Evolutionary conservation across 2,797 vertebrate species (phyloP).

Genomic region (Tragelaphus eurycerus): DNA sequence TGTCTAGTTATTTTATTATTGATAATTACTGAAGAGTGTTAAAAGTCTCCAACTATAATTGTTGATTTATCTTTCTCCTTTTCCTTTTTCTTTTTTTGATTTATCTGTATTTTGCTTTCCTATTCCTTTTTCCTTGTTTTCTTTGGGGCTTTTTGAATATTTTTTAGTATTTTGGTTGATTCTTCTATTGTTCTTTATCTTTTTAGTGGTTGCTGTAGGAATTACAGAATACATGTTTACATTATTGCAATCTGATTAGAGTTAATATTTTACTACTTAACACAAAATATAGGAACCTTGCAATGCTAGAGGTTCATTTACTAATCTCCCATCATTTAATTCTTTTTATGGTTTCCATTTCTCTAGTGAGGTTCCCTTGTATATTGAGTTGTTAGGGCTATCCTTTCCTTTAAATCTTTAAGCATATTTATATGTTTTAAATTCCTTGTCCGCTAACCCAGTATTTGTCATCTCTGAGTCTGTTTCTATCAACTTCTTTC

Average conservation of each 20-base stretch:
- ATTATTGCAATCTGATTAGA: not conserved
- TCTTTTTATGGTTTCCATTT: not conserved
- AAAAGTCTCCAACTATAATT: not conserved
- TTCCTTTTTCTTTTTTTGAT: not conserved
- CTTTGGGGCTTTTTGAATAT: not conserved
- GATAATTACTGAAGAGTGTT: not conserved
- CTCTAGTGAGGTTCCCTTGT: not conserved
- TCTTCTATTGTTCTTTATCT: not conserved
- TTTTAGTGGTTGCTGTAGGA: not conserved
- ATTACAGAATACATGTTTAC: not conserved
- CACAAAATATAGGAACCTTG: not conserved
- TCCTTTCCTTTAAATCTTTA: conserved; percentile 6
- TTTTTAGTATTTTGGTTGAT: not conserved
- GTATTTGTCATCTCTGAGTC: not conserved
- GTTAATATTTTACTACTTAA: not conserved
- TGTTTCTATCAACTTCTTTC: not conserved
- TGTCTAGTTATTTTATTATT: not conserved
- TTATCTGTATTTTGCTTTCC: not conserved
- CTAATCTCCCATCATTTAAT: not conserved
- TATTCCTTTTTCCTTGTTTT: not conserved
- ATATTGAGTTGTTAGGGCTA: not conserved
- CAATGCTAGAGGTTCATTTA: not conserved
- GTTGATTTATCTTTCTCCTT: not conserved
- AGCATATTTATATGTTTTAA: conserved; percentile 8
- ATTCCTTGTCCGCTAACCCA: not conserved